Evolutionary conservation across 2,113 vertebrate species (phyloP).

Genomic region (Gracilinanus agilis): DNA sequence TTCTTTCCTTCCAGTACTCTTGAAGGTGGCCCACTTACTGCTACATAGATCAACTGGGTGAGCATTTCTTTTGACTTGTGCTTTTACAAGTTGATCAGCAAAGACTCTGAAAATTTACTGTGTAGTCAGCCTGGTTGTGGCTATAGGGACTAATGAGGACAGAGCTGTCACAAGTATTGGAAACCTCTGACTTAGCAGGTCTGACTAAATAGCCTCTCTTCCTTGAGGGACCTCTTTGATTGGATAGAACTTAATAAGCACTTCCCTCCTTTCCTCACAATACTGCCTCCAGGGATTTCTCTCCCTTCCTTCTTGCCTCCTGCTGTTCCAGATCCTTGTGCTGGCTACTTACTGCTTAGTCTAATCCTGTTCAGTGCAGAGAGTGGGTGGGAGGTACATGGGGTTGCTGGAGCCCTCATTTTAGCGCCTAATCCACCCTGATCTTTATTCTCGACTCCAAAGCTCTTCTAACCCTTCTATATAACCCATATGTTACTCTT

Average conservation of each 20-base stretch:
- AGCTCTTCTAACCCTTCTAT: background rate
- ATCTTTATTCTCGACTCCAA: background rate
- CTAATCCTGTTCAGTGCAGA: background rate
- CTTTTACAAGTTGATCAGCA: rapidly evolving
- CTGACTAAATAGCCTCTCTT: background rate
- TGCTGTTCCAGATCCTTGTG: background rate
- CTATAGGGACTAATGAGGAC: background rate
- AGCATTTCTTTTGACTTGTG: constrained; percentile 65
- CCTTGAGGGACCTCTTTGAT: background rate
- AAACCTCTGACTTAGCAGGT: background rate
- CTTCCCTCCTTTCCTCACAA: background rate
- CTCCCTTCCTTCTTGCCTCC: background rate
- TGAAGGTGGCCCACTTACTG: constrained; percentile 85
- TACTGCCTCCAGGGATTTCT: background rate
- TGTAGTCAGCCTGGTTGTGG: background rate
- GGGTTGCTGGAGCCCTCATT: background rate
- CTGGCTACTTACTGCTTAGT: background rate
- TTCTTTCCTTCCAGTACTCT: constrained; percentile 81
- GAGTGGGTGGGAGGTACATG: background rate
- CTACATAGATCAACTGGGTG: constrained; percentile 73
- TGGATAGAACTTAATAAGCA: background rate
- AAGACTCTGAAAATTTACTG: background rate
- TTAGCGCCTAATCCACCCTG: background rate
- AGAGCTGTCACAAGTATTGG: rapidly evolving
- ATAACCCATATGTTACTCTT: background rate